Percentiles rank a stretch among this genome's conserved stretches.
Evolutionary conservation across 1,140 invertebrate genomes (phyloP).

Genomic region (Bradynema listronoti): DNA sequence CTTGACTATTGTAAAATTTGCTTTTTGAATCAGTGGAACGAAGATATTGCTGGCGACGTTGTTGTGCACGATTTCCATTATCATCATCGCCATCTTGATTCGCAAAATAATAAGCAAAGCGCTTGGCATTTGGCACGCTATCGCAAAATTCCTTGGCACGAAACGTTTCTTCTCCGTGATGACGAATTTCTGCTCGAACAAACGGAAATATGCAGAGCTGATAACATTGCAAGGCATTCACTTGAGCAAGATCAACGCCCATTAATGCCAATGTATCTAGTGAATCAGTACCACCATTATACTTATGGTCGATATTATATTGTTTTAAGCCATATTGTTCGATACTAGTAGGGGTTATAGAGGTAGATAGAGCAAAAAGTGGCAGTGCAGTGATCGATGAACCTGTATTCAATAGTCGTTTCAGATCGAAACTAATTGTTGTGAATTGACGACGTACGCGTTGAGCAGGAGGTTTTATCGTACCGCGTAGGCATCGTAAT

Average conservation of each 20-base stretch:
- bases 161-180: conserved; percentile 12
- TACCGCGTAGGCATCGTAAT: conserved; percentile 9
- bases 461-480: conserved; percentile 15
- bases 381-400: no score
- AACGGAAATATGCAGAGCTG: conserved; percentile 19
- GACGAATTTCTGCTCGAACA: conserved; percentile 4
- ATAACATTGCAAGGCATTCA: not conserved
- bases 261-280: not conserved
- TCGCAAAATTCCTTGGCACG: conserved; percentile 15
- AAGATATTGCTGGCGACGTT: no score
- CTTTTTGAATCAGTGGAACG: no score
- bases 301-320: not conserved
- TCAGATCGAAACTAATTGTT: conserved; percentile 4
- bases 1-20: no score
- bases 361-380: no score
- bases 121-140: not conserved
- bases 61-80: no score
- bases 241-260: not conserved
- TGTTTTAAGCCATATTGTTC: not conserved
- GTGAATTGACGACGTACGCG: not conserved
- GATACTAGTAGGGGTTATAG: conserved; percentile 11
- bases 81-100: no score
- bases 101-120: no score
- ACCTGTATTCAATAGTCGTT: no score
- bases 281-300: not conserved